Base-by-base conservation (phyloP, 1,140 invertebrate species). In the Kradibia gibbosae region DNA sequence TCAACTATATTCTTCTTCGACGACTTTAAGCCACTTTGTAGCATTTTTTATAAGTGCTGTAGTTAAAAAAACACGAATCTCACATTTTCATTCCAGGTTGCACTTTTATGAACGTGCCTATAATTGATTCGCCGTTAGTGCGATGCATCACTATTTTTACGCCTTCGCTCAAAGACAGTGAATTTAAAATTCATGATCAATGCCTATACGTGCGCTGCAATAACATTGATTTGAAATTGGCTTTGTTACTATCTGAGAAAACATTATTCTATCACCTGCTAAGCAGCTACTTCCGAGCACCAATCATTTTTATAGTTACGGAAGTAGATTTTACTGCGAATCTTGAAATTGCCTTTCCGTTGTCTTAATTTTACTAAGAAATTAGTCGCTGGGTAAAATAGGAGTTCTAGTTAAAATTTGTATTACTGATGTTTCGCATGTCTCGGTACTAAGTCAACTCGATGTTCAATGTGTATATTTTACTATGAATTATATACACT, bases 281-380 rank as follows among this genome's bases (percentile, higher is more conserved):
- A 65, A 77, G 45, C 74, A 50, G 39, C 39, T 28, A 62, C 28
- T 77, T 77, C 25, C 55, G 39, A 34, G 74, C n/a, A 42, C 55
- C 57, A 65, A 77, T 76, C 74, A 62, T 62, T 57, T 45, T 28
- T 62, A 42, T 75, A 34, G 71, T 73, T 55, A 55, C 28, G 36
- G 50, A 17, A 50, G 28, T 53, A 50, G 53, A 34, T 13, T 70
- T 78, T 70, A 62, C 76, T 50, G 31, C 45, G 76, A 70, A 67
- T 10, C 50, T 10, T 74, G 15, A 36, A 74, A 74, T 74, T 53
- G 7, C 72, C n/a, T n/a, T 55, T 28, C 31, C 45, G 20, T 50
- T 74, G 55, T 50, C 60, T 53, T 20, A 11, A 60, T 36, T 20
- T 36, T 78, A 48, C 60, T n/a, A 2, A 53, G 60, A 78, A 78